A percentile compares a stretch with the other conserved stretches of the same genome.
Evolutionary conservation across 2,888 invertebrate species (phyloP).

Genomic region (Pheosia gnoma): DNA sequence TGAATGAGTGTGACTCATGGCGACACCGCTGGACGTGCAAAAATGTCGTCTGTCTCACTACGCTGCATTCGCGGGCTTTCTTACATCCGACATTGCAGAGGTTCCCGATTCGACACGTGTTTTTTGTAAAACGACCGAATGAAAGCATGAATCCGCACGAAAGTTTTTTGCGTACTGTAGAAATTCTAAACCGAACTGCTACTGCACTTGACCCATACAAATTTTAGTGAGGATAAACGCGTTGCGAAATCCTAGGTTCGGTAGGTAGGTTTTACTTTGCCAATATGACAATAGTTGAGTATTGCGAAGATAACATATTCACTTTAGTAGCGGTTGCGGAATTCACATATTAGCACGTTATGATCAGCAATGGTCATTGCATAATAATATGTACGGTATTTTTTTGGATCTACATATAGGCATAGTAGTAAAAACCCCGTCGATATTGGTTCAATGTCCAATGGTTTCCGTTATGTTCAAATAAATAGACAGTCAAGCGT

Average conservation of each 20-base stretch:
- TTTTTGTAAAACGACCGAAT: conserved; percentile 26
- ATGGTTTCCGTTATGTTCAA: too few relatives aligned
- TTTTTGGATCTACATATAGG: too few relatives aligned
- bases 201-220: conserved; percentile 22
- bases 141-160: conserved; percentile 17
- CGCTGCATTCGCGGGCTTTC: conserved; percentile 12
- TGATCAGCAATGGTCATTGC: too few relatives aligned
- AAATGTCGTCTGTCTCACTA: conserved; percentile 50
- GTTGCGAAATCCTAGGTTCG: conserved; percentile 21
- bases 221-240: conserved; percentile 35
- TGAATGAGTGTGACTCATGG: conserved; percentile 35
- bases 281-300: conserved; percentile 40
- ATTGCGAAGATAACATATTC: conserved; percentile 8
- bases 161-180: conserved; percentile 16
- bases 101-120: conserved; percentile 15
- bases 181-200: conserved; percentile 19
- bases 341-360: too few relatives aligned
- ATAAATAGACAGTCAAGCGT: too few relatives aligned
- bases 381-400: too few relatives aligned
- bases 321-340: too few relatives aligned
- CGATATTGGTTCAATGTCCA: too few relatives aligned
- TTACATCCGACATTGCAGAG: conserved; percentile 12
- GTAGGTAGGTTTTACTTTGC: conserved; percentile 46
- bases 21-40: conserved; percentile 53
- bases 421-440: too few relatives aligned